Evolutionary conservation across 2,113 vertebrate species (phyloP).

Genomic region (Carollia perspicillata): DNA sequence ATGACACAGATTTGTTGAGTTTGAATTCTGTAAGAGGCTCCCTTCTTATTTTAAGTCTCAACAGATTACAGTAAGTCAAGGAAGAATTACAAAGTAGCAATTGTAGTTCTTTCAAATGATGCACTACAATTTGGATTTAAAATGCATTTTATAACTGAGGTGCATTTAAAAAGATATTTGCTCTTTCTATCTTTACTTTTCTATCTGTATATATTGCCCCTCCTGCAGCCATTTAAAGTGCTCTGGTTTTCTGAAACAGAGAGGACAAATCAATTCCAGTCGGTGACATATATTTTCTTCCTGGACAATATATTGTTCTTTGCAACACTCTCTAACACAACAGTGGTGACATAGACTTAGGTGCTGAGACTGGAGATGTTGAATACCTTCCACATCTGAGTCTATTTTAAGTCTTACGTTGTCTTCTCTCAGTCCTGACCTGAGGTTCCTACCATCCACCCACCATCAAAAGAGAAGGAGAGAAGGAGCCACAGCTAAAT

Average conservation of each 20-base stretch:
- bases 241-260: neutral
- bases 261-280: neutral
- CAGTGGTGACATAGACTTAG: neutral
- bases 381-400: neutral
- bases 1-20: slow-evolving; percentile 15
- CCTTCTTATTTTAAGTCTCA: slow-evolving; percentile 32
- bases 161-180: neutral
- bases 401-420: neutral
- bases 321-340: neutral
- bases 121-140: neutral
- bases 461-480: neutral
- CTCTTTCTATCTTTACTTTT: neutral
- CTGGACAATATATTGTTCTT: neutral
- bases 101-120: slow-evolving; percentile 29
- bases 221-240: neutral
- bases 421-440: neutral
- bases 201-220: neutral
- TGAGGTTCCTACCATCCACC: neutral
- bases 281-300: neutral
- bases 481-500: neutral
- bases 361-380: neutral
- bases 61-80: slow-evolving; percentile 23
- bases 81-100: slow-evolving; percentile 30
- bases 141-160: slow-evolving; percentile 27
- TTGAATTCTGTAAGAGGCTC: slow-evolving; percentile 18